Base-by-base conservation (phyloP, 1,140 invertebrate species). In the Trypoxylus dichotomus region DNA sequence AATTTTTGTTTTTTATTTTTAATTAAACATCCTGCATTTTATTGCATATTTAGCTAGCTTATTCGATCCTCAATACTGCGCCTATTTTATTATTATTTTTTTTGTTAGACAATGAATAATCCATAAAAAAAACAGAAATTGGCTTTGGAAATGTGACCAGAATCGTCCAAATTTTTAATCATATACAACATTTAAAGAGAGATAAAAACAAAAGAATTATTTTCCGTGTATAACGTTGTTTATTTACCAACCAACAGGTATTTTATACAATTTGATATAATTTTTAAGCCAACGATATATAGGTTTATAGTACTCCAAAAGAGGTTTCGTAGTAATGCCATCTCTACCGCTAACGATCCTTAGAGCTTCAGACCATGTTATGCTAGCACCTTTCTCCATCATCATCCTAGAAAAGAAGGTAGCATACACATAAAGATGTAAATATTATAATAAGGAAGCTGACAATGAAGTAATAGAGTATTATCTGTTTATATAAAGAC, bases 351-450 rank as follows among this genome's bases (percentile, higher is more conserved):
- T 91, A 27, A 93, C 85, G 10, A 87, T 85, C 77, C 89, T 80
- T 41, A 94, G 83, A 1, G 90, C 89, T 74, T 90, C 87, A 19
- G 85, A 86, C 92, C 92, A 94, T 47, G 88, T 88, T 75, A 88
- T 85, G 2, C 91, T 92, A 11, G 89, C 86, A 0, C 93, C 93
- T 71, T 89, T 82, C 32, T 88, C 87, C 87, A 94, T 88, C 83
- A 93, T 88, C 54, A 88, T 86, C 82, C 92, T 93, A 29, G 84
- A 54, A 87, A 87, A 81, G 15, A 79, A 54, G 47, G 15, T 1
- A 54, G 19, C 15, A 54, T n/a, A 54, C 0, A n/a, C 5, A 54
- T 1, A 54, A n/a, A 2, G 6, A 6, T n/a, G 15, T n/a, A 15
- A 54, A 6, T n/a, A 19, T 54, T 19, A 54, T 19, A n/a, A 54